These are phyloP conservation scores for Melinaea menophilus DNA, from an alignment of 2,888 invertebrate genomes.

Conservation along the genomic window DNA sequence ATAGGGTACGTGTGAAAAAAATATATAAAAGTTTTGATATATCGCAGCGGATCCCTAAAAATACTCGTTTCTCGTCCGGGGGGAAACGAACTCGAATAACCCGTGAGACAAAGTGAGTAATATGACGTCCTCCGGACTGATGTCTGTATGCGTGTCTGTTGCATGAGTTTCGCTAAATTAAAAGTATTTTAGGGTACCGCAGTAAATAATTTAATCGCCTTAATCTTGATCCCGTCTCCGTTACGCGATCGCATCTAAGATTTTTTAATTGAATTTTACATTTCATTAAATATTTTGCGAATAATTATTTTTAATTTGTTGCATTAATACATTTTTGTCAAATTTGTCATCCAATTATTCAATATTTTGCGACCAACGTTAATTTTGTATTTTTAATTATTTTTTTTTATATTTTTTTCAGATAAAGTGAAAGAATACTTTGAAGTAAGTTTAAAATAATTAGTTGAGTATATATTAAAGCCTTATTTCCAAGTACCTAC, in stretches of 20 bases:
- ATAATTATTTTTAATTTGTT: no score
- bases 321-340: not conserved
- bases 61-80: constrained; percentile 51
- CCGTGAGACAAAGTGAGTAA: constrained; percentile 52
- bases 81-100: constrained; percentile 57
- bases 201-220: constrained; percentile 34
- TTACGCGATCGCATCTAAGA: constrained; percentile 23
- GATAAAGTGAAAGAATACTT: no score
- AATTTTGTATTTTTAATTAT: not conserved
- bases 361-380: not conserved
- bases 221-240: constrained; percentile 19
- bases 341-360: not conserved
- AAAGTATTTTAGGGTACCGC: constrained; percentile 31
- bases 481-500: no score
- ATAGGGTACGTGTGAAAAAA: not conserved
- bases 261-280: constrained; percentile 1
- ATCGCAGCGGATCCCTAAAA: constrained; percentile 39
- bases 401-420: no score
- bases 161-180: constrained; percentile 31
- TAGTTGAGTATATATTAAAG: no score
- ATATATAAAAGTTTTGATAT: constrained; percentile 17
- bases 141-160: constrained; percentile 28
- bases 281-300: not conserved
- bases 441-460: no score
- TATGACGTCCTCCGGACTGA: constrained; percentile 38